Conservation (phyloP, 2,797 vertebrate species). For the Amblyraja radiata region DNA sequence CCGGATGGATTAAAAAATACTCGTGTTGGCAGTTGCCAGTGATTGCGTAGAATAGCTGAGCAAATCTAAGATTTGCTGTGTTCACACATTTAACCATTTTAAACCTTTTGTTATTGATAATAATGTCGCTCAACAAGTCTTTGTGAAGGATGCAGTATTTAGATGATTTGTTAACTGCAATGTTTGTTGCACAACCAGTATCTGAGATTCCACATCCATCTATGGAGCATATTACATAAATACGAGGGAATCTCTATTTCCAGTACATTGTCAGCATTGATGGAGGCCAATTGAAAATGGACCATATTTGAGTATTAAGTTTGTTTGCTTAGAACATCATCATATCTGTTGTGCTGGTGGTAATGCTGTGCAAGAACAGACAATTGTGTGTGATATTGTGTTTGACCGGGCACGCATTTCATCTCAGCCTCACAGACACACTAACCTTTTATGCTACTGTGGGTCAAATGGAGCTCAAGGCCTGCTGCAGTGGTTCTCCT, state of each 20-base stretch:
- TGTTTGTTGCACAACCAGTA: background rate
- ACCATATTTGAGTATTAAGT: background rate
- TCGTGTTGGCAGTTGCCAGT: background rate
- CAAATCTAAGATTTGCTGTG: background rate
- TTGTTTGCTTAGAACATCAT: background rate
- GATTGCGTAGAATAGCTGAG: background rate
- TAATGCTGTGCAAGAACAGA: background rate
- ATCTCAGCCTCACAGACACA: too few species aligned
- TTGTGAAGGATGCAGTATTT: background rate
- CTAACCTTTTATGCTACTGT: too few species aligned
- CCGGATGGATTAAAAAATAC: background rate
- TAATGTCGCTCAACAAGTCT: background rate
- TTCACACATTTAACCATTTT: background rate
- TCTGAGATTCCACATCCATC: background rate
- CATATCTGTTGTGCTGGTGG: background rate
- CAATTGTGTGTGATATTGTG: background rate
- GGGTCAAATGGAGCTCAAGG: too few species aligned
- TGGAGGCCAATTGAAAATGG: background rate
- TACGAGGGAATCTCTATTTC: background rate
- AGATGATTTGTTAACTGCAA: background rate
- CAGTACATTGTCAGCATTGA: background rate
- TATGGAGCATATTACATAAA: background rate
- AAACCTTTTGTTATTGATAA: too few species aligned
- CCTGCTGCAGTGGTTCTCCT: too few species aligned
- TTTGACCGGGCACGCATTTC: too few species aligned